Conservation (phyloP, 2,797 vertebrate genomes). For the Hirundo rustica region DNA sequence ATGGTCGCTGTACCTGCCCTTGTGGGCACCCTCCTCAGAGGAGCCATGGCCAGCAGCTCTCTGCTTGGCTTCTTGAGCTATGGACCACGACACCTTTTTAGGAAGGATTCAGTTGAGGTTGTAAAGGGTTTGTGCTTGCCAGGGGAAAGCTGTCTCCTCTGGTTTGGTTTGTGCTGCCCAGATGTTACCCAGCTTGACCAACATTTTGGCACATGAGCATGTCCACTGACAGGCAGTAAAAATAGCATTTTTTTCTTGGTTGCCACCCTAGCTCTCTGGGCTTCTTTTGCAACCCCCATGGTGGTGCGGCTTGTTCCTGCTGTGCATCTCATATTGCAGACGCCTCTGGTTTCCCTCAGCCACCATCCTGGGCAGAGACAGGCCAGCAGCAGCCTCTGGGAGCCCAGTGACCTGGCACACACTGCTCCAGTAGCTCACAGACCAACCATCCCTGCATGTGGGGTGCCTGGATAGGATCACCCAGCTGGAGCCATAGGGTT, state of each 20-base stretch:
- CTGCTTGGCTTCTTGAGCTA: neutral
- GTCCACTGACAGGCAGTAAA: neutral
- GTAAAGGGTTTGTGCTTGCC: neutral
- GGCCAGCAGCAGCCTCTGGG: neutral
- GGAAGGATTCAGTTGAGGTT: neutral
- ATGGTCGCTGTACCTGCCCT: accelerated
- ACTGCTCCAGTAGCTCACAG: neutral
- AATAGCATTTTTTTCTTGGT: neutral
- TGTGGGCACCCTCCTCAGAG: neutral
- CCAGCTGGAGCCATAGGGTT: neutral
- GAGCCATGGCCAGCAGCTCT: neutral
- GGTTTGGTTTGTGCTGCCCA: neutral
- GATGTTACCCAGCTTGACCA: neutral
- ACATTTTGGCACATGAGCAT: accelerated
- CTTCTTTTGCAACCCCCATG: neutral
- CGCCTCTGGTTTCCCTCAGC: neutral
- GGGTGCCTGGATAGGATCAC: neutral
- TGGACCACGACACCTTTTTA: neutral
- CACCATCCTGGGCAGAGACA: neutral
- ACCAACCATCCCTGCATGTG: accelerated
- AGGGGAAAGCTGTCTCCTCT: neutral
- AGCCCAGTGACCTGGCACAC: neutral
- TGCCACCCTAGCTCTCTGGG: neutral
- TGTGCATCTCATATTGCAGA: neutral
- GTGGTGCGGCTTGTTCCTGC: neutral